Evolutionary conservation across 2,888 invertebrate genomes (phyloP).

Genomic region (Penaeus monodon): DNA sequence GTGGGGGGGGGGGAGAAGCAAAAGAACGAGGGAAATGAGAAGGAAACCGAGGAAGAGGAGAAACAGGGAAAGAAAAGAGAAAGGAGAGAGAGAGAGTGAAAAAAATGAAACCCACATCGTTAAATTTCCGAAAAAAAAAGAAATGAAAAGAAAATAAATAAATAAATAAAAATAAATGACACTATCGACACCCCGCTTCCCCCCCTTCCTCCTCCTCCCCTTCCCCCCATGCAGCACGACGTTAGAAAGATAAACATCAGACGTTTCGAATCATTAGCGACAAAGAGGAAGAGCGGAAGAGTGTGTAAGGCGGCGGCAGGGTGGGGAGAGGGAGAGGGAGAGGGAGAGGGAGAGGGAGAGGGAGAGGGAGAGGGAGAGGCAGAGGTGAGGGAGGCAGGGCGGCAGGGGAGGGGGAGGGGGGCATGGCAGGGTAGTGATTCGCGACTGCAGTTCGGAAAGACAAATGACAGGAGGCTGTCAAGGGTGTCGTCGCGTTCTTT

Average conservation of each 20-base stretch:
- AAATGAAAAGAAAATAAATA: neutral
- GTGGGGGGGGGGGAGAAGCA: neutral
- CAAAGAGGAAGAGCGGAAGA: too few relatives aligned
- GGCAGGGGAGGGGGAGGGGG: neutral
- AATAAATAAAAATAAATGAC: too few relatives aligned
- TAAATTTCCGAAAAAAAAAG: too few relatives aligned
- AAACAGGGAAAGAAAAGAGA: conserved; percentile 26
- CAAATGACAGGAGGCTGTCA: conserved; percentile 51
- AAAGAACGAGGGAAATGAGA: conserved; percentile 21
- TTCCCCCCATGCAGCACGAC: neutral
- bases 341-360: too few relatives aligned
- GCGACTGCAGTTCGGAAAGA: conserved; percentile 44
- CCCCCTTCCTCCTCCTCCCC: neutral
- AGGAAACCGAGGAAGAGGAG: neutral
- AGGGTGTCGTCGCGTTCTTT: conserved; percentile 21
- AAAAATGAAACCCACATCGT: too few relatives aligned
- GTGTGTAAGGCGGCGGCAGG: too few relatives aligned
- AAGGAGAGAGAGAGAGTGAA: neutral
- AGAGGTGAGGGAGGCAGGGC: too few relatives aligned
- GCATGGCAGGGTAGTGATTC: neutral
- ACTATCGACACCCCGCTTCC: neutral
- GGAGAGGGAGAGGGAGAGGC: too few relatives aligned
- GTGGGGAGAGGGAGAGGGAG: too few relatives aligned
- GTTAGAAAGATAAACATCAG: too few relatives aligned
- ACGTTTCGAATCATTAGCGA: too few relatives aligned